Conservation (phyloP, 92 coral and sea anemone species). For the Plumapathes pennacea region DNA sequence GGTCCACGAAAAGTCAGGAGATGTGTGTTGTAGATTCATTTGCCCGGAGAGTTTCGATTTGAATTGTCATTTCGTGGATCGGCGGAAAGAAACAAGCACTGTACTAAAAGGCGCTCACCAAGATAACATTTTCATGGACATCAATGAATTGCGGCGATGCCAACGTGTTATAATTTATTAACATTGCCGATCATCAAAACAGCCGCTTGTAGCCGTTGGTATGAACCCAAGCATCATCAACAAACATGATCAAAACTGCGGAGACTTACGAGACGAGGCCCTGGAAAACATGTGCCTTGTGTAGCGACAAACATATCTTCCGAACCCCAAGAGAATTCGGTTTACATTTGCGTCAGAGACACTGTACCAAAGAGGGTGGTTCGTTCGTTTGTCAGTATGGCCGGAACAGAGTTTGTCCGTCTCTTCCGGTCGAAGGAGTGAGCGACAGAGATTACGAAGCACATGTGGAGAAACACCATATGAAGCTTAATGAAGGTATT, state of each 20-base stretch:
- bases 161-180: constrained; percentile 63
- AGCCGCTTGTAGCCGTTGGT: constrained; percentile 2
- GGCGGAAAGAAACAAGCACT: too few relatives aligned
- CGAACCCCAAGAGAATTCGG: constrained; percentile 89
- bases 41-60: too few relatives aligned
- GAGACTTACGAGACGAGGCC: constrained; percentile 85
- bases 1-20: too few relatives aligned
- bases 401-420: constrained; percentile 96
- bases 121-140: background rate
- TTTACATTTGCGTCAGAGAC: constrained; percentile 79
- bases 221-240: background rate
- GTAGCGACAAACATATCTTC: constrained; percentile 82
- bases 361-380: constrained; percentile 96
- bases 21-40: too few relatives aligned
- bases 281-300: constrained; percentile 90
- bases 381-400: constrained; percentile 98
- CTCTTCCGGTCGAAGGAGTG: constrained; percentile 98
- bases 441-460: constrained; percentile 96
- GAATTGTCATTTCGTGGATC: too few relatives aligned
- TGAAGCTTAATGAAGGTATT: constrained; percentile 65
- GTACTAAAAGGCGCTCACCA: too few relatives aligned
- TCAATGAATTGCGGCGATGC: constrained; percentile 38
- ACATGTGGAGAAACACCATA: constrained; percentile 88
- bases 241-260: constrained; percentile 63
- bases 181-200: constrained; percentile 26